phyloP scores from a whole-genome alignment of 2,113 vertebrate genomes.

The Centropristis striata region DNA sequence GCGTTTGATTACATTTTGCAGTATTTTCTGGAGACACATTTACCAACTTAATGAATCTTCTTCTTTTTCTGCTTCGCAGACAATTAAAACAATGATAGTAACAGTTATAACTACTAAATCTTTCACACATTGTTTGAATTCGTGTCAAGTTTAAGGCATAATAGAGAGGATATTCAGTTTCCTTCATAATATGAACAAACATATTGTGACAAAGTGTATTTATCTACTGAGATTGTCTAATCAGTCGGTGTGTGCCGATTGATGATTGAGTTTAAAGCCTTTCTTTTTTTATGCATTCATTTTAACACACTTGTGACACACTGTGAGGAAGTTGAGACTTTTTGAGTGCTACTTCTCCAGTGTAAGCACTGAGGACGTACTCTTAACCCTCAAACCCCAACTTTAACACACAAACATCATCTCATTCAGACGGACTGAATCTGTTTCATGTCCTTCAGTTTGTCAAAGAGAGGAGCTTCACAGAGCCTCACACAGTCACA shows the following conservation, averaged over 20 bases:
- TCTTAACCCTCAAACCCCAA: conserved; percentile 26
- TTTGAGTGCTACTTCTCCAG: conserved; percentile 30
- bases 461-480: conserved; percentile 67
- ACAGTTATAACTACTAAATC: conserved; percentile 42
- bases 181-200: conserved; percentile 34
- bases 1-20: not conserved
- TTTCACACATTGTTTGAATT: conserved; percentile 21
- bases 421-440: conserved; percentile 58
- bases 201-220: conserved; percentile 10
- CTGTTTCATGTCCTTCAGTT: conserved; percentile 72
- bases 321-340: conserved; percentile 37
- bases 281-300: conserved; percentile 32
- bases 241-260: conserved; percentile 23
- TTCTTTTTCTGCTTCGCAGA: not conserved
- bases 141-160: conserved; percentile 44
- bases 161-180: conserved; percentile 47
- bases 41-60: not conserved
- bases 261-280: conserved; percentile 30
- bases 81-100: conserved; percentile 14
- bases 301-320: conserved; percentile 51
- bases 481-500: conserved; percentile 72
- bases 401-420: conserved; percentile 53
- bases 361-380: conserved; percentile 24
- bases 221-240: conserved; percentile 17
- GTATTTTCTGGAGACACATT: not conserved